phyloP scores from a whole-genome alignment of 2,888 invertebrate species.

The Geotrupes spiniger region DNA sequence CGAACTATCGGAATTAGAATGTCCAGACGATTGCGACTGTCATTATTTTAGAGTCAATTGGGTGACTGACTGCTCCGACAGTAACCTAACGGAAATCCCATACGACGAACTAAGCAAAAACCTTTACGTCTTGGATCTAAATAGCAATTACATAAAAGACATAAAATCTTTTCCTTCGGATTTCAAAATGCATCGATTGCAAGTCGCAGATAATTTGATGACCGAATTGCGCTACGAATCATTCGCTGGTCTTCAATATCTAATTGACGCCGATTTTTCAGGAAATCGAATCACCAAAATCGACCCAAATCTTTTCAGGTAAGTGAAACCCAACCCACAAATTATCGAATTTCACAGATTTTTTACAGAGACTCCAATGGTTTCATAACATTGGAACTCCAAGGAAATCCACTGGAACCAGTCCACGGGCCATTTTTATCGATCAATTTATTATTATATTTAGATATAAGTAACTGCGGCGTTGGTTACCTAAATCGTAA shows the following conservation, averaged over 20 bases:
- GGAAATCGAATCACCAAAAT: slow-evolving; percentile 62
- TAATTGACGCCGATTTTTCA: slow-evolving; percentile 69
- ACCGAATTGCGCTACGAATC: slow-evolving; percentile 59
- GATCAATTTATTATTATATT: slow-evolving; percentile 63
- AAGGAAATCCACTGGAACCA: slow-evolving; percentile 62
- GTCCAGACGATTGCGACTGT: slow-evolving; percentile 73
- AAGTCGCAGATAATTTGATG: slow-evolving; percentile 66
- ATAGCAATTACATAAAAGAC: slow-evolving; percentile 63
- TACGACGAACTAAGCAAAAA: slow-evolving; percentile 67
- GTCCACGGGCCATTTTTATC: slow-evolving; percentile 65
- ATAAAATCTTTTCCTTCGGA: slow-evolving; percentile 63
- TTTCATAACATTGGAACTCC: slow-evolving; percentile 66
- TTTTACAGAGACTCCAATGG: slow-evolving; percentile 64
- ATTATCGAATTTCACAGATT: slow-evolving; percentile 8
- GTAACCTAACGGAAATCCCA: slow-evolving; percentile 67
- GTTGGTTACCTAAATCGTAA: slow-evolving; percentile 58
- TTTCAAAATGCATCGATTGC: slow-evolving; percentile 67
- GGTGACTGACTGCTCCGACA: slow-evolving; percentile 75
- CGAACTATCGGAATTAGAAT: slow-evolving; percentile 64
- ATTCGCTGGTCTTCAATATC: slow-evolving; percentile 63
- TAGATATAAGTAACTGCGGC: slow-evolving; percentile 66
- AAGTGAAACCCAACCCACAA: slow-evolving; percentile 14
- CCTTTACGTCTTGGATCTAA: slow-evolving; percentile 69
- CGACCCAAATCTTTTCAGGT: slow-evolving; percentile 45
- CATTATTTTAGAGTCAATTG: slow-evolving; percentile 74